phyloP scores from a whole-genome alignment of 2,797 vertebrate species.

The Takifugu ocellatus region DNA sequence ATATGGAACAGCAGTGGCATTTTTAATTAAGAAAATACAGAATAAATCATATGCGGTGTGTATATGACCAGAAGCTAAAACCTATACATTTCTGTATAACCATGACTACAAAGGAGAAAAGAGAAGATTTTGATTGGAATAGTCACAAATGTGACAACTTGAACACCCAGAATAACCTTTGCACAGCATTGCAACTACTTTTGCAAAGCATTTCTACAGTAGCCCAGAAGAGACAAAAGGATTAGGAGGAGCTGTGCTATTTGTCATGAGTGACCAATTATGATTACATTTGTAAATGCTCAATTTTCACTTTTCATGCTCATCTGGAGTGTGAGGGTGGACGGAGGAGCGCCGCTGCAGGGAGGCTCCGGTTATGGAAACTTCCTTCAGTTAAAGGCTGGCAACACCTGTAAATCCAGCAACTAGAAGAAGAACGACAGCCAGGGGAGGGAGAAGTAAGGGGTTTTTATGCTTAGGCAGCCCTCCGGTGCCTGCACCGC shows the following conservation, averaged over 20 bases:
- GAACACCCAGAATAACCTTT: too few relatives aligned
- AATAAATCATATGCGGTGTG: too few relatives aligned
- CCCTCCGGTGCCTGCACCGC: conserved; percentile 44
- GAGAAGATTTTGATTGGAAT: too few relatives aligned
- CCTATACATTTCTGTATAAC: too few relatives aligned
- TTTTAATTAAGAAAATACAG: not conserved
- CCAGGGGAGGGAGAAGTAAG: conserved; percentile 18
- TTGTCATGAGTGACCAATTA: too few relatives aligned
- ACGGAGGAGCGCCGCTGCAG: conserved; percentile 39
- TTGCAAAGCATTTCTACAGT: not conserved
- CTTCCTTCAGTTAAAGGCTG: conserved; percentile 86
- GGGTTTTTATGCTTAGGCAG: conserved; percentile 50
- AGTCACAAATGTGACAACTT: too few relatives aligned
- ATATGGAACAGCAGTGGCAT: conserved; percentile 1
- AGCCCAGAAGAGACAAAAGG: too few relatives aligned
- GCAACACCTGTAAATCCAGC: conserved; percentile 84
- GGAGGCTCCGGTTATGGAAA: conserved; percentile 66
- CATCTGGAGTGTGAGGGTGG: conserved; percentile 6
- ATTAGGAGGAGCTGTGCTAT: too few relatives aligned
- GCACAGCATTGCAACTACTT: too few relatives aligned
- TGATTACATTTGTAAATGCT: too few relatives aligned
- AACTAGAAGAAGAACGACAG: conserved; percentile 69
- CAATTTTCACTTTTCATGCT: not conserved
- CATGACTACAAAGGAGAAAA: too few relatives aligned
- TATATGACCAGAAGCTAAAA: too few relatives aligned